A percentile compares a stretch with the other conserved stretches of the same genome.
Conservation (phyloP, 2,113 vertebrate genomes). For the Prietella phreatophila region DNA sequence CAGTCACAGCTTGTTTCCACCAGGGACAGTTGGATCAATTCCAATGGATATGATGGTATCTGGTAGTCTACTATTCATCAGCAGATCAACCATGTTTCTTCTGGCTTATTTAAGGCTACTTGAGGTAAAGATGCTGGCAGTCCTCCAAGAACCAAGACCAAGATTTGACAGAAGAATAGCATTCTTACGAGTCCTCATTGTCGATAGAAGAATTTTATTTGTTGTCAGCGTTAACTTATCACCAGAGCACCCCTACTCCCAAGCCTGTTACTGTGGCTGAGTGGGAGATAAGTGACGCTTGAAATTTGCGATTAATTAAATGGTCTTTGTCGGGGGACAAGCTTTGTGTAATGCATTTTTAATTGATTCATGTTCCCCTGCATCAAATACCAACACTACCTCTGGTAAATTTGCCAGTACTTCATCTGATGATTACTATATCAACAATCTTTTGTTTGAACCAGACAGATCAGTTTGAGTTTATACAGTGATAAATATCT, state of each 20-base stretch:
- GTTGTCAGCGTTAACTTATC: conserved; percentile 5
- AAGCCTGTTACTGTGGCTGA: neutral
- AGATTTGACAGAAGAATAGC: neutral
- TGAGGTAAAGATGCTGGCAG: neutral
- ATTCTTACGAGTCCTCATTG: neutral
- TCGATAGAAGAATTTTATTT: neutral
- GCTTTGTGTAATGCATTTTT: conserved; percentile 55
- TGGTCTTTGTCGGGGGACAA: conserved; percentile 41
- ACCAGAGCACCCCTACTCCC: neutral
- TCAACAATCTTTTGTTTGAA: neutral
- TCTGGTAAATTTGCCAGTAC: conserved; percentile 13
- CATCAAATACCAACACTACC: conserved; percentile 9
- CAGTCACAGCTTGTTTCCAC: neutral
- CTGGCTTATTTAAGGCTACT: neutral
- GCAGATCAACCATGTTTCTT: neutral
- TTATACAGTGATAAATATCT: neutral
- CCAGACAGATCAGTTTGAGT: neutral
- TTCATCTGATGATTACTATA: neutral
- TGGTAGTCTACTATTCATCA: neutral
- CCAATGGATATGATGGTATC: neutral
- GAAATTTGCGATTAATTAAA: conserved; percentile 55
- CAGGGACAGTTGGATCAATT: neutral
- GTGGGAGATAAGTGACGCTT: conserved; percentile 46
- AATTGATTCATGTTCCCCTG: conserved; percentile 55
- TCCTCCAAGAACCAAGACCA: neutral